Evolutionary conservation across 2,797 vertebrate species (phyloP).

Genomic region (Phoxinus dragarum): DNA sequence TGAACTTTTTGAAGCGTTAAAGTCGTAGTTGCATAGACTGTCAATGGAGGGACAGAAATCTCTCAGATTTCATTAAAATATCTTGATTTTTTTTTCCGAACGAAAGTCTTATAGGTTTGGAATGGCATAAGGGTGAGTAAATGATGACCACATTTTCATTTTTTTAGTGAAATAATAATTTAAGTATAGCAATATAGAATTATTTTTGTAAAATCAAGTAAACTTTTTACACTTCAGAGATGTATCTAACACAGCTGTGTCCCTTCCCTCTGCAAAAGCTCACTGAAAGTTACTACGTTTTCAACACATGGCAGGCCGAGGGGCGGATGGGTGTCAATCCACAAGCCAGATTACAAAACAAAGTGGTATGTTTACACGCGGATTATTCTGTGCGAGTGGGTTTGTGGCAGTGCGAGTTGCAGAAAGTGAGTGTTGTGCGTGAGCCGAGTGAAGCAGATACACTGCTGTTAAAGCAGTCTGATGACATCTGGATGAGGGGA

Average conservation of each 20-base stretch:
- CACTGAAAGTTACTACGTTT: constrained; percentile 7
- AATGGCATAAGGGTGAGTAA: not conserved
- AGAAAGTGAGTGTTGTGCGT: not conserved
- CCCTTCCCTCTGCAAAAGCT: constrained; percentile 5
- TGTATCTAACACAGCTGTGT: not conserved
- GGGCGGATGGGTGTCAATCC: constrained; percentile 13
- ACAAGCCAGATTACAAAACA: constrained; percentile 66
- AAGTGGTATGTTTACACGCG: constrained; percentile 74
- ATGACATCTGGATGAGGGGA: constrained; percentile 74
- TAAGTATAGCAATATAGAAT: not conserved
- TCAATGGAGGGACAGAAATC: too few relatives aligned
- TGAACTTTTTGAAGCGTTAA: too few relatives aligned
- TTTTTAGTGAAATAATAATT: not conserved
- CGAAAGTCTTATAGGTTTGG: not conserved
- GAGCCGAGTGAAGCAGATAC: not conserved
- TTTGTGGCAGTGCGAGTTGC: not conserved
- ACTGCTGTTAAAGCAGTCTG: constrained; percentile 62
- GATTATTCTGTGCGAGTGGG: constrained; percentile 65
- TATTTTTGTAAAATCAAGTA: not conserved
- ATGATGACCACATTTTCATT: not conserved
- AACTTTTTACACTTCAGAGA: not conserved
- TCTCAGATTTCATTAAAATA: not conserved
- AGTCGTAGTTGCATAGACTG: too few relatives aligned
- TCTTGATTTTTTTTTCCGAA: not conserved
- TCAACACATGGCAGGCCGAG: not conserved